Conservation (phyloP, 2,797 vertebrate genomes). For the Selene dorsalis region DNA sequence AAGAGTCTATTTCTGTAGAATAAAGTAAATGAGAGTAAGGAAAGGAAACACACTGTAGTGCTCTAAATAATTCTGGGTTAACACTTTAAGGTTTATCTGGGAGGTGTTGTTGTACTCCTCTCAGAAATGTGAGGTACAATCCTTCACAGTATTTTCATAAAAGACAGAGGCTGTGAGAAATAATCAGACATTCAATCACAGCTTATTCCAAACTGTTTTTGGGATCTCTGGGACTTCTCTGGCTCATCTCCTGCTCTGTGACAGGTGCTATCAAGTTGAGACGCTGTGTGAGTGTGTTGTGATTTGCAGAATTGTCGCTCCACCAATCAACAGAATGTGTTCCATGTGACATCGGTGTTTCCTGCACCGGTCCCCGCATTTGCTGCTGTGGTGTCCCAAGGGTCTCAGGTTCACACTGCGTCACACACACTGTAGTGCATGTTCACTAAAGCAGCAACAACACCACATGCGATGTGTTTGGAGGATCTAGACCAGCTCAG, state of each 20-base stretch:
- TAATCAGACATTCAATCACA: neutral
- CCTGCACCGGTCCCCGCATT: neutral
- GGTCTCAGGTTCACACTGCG: neutral
- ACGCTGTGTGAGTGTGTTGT: slow-evolving; percentile 16
- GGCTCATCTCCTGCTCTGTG: neutral
- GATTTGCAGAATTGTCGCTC: slow-evolving; percentile 12
- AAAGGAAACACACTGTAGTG: neutral
- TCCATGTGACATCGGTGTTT: neutral
- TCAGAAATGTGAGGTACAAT: neutral
- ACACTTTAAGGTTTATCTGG: slow-evolving; percentile 1
- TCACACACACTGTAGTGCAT: neutral
- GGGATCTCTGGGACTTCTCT: neutral
- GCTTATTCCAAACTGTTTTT: neutral
- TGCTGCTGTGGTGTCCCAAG: neutral
- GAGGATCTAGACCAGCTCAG: neutral
- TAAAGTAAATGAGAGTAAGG: neutral
- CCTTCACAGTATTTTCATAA: neutral
- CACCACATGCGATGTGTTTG: neutral
- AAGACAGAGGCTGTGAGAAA: neutral
- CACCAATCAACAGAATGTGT: slow-evolving; percentile 2
- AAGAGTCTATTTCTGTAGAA: slow-evolving; percentile 4
- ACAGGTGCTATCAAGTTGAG: slow-evolving; percentile 6
- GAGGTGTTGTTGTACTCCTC: neutral
- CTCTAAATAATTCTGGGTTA: neutral
- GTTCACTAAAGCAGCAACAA: neutral